Evolutionary conservation across 2,888 invertebrate species (phyloP), one percentile per base, ranked within the genome.

Genomic region (Maniola hyperantus): DNA sequence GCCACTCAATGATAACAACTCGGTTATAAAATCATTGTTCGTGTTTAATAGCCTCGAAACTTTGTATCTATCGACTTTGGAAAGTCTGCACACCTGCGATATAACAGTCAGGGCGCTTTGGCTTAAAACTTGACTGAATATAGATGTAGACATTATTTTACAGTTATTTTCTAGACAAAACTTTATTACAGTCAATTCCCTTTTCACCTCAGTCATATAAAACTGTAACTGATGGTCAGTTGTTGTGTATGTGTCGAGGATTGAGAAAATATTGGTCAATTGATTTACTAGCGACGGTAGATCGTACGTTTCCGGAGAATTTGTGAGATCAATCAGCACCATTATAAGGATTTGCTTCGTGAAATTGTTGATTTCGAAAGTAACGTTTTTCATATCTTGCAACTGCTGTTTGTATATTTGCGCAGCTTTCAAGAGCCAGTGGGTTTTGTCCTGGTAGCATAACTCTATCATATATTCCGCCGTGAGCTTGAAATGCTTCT

Each of bases 381-480:
- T 89, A 1, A 89, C 88, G 80, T 83, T 91, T 73, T 90, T 91
- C 83, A 90, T 86, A 66, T 91, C 89, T 74, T 89, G 87, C 1
- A 92, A 76, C 69, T 92, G 89, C 58, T 88, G 81, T 74, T 89
- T 88, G 71, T 89, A 89, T 39, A 92, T 85, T 73, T 90, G 83
- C 6, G 88, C 88, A 54, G 92, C 92, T 81, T 92, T 91, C 36
- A 92, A 73, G 15, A 93, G 77, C 93, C 93, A 93, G 71, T 93
- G 93, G 11, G 83, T 87, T 66, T 89, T 89, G 64, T 91, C 88
- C 71, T 88, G 87, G 73, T 92, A 92, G 71, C 91, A 91, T n/a
- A 93, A 76, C 74, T 92, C 91, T 0, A 92, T 79, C 92, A 93
- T 93, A 71, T 91, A 88, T 72, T 92, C 91, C 26, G 93, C 91